Conservation (phyloP, 2,113 vertebrate genomes). For the Arothron firmamentum region DNA sequence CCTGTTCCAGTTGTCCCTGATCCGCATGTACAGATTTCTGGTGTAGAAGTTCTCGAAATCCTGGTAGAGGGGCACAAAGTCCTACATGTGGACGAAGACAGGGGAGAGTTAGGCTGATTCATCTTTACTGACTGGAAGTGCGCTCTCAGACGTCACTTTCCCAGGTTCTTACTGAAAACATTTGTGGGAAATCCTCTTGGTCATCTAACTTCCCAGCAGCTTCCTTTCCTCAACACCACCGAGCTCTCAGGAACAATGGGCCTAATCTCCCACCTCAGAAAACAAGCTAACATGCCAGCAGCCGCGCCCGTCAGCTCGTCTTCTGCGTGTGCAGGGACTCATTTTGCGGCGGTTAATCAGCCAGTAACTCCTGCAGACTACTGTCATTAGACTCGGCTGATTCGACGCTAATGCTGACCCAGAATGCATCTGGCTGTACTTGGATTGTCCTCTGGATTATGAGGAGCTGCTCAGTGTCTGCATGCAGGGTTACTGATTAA, state of each 20-base stretch:
- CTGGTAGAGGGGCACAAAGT: slow-evolving; percentile 92
- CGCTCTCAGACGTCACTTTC: background rate
- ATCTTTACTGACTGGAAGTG: background rate
- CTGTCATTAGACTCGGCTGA: too few species aligned
- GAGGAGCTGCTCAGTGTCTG: too few species aligned
- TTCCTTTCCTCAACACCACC: slow-evolving; percentile 41
- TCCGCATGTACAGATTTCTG: slow-evolving; percentile 91
- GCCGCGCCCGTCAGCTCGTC: too few species aligned
- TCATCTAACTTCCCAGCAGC: slow-evolving; percentile 27
- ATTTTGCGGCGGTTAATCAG: too few species aligned
- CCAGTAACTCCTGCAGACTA: too few species aligned
- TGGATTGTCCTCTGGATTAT: too few species aligned
- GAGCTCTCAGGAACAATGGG: slow-evolving; percentile 41
- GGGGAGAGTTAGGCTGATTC: rapidly evolving
- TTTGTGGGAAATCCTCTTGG: slow-evolving; percentile 15
- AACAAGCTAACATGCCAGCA: too few species aligned
- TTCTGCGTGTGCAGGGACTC: too few species aligned
- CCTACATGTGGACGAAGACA: slow-evolving; percentile 64
- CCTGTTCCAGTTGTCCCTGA: slow-evolving; percentile 90
- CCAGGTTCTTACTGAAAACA: slow-evolving; percentile 27
- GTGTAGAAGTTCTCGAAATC: slow-evolving; percentile 97
- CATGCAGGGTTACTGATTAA: too few species aligned
- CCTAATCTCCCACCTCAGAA: background rate
- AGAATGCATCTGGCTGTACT: too few species aligned
- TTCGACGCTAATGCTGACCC: too few species aligned